Base-by-base conservation (phyloP, 2,888 invertebrate species). In the Invenusta paracnida region DNA sequence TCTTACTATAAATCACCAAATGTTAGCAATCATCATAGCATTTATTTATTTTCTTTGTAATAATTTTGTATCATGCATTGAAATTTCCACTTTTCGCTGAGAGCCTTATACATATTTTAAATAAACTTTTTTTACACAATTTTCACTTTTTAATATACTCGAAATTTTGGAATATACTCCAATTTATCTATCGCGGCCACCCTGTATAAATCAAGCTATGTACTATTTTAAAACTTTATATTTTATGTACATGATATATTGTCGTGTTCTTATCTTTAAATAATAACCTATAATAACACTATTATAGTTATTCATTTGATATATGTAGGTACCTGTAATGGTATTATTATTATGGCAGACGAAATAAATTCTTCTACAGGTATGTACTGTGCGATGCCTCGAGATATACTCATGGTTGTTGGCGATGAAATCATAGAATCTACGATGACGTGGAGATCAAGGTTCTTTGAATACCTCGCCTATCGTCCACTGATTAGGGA, bases 341-440 rank as follows among this genome's bases (percentile, higher is more conserved):
- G n/a, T n/a, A n/a, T n/a, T n/a, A n/a, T n/a, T n/a, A n/a, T n/a
- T n/a, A n/a, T n/a, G n/a, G n/a, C n/a, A n/a, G n/a, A n/a, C n/a
- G n/a, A n/a, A n/a, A n/a, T n/a, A n/a, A n/a, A n/a, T n/a, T n/a
- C n/a, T n/a, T n/a, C 5, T 79, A 25, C 11, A 79, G 81, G 81
- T 11, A 28, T 79, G 25, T 23, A 79, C n/a, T 79, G 81, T 79
- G 81, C 81, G 23, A 79, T 79, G 81, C 88, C 88, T 0, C 48
- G 89, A 0, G 89, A 89, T 84, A 86, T 88, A 66, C 85, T 89
- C 66, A 67, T 87, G 67, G 88, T 89, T 28, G 85, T 89, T 13
- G 89, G 88, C 5, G 88, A 89, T 73, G 89, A 89, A 86, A 86
- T 89, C 23, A 88, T 89, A 2, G 89, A 89, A 85, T 87, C 88